Percentiles rank a stretch among this genome's conserved stretches.
phyloP scores from a whole-genome alignment of 1,140 invertebrate species.

The Monomorium pharaonis region DNA sequence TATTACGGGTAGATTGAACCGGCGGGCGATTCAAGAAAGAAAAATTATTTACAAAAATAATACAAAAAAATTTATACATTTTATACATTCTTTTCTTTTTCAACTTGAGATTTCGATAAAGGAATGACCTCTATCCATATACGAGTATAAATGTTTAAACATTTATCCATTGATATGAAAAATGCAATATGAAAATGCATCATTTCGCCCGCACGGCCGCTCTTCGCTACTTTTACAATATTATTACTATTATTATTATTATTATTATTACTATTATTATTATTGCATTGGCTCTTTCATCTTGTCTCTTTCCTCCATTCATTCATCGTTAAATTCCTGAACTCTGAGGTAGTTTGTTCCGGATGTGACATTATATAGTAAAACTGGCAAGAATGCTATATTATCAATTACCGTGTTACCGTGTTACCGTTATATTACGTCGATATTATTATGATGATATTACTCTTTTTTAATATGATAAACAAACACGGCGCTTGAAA shows the following conservation, averaged over 20 bases:
- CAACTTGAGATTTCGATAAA: not conserved
- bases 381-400: constrained; percentile 83
- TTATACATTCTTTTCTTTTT: not conserved
- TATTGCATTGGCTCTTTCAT: constrained; percentile 84
- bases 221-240: constrained; percentile 53
- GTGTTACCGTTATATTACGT: constrained; percentile 16
- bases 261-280: constrained; percentile 78
- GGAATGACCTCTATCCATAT: not conserved
- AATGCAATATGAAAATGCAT: constrained; percentile 27
- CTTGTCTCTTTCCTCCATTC: constrained; percentile 78
- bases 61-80: not conserved
- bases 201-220: constrained; percentile 54
- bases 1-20: constrained; percentile 50
- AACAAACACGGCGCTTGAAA: constrained; percentile 36
- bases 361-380: constrained; percentile 81
- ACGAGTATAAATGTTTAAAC: not conserved
- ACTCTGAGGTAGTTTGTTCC: constrained; percentile 85
- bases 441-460: constrained; percentile 37
- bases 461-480: constrained; percentile 55
- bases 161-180: not conserved
- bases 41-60: not conserved
- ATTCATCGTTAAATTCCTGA: constrained; percentile 83
- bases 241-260: constrained; percentile 81
- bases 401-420: constrained; percentile 74
- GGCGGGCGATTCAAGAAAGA: constrained; percentile 70